Conservation (phyloP, 2,888 invertebrate species). For the Andrena praecox region DNA sequence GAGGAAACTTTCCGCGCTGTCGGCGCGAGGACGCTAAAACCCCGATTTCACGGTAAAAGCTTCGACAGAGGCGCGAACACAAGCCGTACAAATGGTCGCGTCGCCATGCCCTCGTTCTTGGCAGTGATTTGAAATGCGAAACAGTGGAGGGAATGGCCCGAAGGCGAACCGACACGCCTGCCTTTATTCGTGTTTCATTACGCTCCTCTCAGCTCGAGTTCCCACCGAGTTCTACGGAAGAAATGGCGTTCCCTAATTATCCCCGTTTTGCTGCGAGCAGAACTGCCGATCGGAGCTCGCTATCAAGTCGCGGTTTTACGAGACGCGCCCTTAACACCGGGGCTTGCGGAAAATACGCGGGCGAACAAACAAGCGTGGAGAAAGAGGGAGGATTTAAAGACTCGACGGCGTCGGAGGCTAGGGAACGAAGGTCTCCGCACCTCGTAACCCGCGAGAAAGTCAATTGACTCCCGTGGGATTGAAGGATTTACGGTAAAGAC, state of each 20-base stretch:
- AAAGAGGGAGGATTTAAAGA: slow-evolving; percentile 28
- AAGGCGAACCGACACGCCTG: background rate
- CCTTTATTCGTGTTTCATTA: slow-evolving; percentile 8
- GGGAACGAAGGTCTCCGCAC: slow-evolving; percentile 52
- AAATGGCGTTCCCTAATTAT: background rate
- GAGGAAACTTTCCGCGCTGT: background rate
- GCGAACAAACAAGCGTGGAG: slow-evolving; percentile 22
- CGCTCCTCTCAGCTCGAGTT: background rate
- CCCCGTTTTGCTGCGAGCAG: background rate
- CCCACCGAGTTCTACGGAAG: slow-evolving; percentile 5
- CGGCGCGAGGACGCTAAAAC: slow-evolving; percentile 10
- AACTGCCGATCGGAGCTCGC: slow-evolving; percentile 9
- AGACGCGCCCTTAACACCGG: slow-evolving; percentile 12
- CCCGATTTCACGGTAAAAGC: slow-evolving; percentile 26
- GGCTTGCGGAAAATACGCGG: background rate
- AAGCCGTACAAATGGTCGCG: slow-evolving; percentile 58
- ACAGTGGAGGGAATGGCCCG: slow-evolving; percentile 1
- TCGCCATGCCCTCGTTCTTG: slow-evolving; percentile 31
- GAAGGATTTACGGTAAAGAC: slow-evolving; percentile 77
- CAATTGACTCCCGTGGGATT: slow-evolving; percentile 76
- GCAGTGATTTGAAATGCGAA: slow-evolving; percentile 60
- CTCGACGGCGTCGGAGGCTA: background rate
- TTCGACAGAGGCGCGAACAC: slow-evolving; percentile 39
- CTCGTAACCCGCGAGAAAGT: slow-evolving; percentile 73
- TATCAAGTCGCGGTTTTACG: slow-evolving; percentile 12